Base-by-base conservation (phyloP, 2,113 vertebrate genomes). In the Grammomys surdaster region DNA sequence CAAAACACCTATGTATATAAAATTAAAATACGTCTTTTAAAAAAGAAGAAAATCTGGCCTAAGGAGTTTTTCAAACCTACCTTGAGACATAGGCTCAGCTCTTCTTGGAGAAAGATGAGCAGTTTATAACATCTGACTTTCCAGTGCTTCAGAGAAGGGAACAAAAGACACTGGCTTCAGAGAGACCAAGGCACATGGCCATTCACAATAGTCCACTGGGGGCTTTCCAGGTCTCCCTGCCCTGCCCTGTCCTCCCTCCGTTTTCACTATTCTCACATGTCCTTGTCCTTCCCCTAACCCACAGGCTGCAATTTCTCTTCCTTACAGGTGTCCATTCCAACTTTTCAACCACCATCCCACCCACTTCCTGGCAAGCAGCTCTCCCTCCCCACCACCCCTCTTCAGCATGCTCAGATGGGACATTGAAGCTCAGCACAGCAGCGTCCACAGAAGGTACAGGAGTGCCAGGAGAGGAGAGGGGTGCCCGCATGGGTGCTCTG, bases 381-480 rank as follows among this genome's bases (percentile, higher is more conserved):
- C 98, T 98, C 60, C 98, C 98, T n/a, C 98, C 98, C 24, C 98
- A 97, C 70, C 98, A 98, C 13, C 98, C 98, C 0, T 97, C 98
- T 2, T 97, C 98, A 0, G 97, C 98, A 0, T 97, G 98, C 84
- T 97, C 98, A 0, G 98, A 98, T 0, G 97, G 97, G 73, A 80
- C 95, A 0, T 65, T 98, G 94, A 98, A 97, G 94, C 97, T 97
- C 92, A 97, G 16, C 96, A 89, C 96, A 0, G 97, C 96, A 0
- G 97, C 98, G 40, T 96, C 98, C 94, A 97, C 98, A 0, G 98
- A 97, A 98, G 98, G 98, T 98, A 97, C 0, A 0, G 19, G 40
- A 33, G 69, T 43, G 40, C 60, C 3, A 0, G 80, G 16, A 56
- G 14, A 67, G 73, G 36, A 77, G 73, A 10, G 0, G 24, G 43